Base-by-base conservation (phyloP, 1,140 invertebrate genomes). In the Pseudomyrmex dendroicus region DNA sequence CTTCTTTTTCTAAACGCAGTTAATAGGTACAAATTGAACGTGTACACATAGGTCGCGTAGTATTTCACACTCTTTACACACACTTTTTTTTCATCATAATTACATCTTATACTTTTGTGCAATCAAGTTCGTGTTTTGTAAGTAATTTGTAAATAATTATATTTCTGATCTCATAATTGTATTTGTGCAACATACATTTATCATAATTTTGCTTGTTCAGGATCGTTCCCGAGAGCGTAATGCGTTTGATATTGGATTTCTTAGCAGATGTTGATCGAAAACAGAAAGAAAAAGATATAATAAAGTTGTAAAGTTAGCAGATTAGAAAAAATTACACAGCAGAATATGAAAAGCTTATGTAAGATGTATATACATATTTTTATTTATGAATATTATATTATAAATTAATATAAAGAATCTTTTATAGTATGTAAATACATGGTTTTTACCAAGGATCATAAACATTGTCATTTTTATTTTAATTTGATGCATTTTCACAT, bases 241-340 rank as follows among this genome's bases (percentile, higher is more conserved):
- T 86, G 89, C 66, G 76, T 1, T 20, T 88, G 7, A 91, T 91
- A 54, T 63, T 91, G n/a, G 91, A 92, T 35, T 92, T 92, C n/a
- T 63, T 92, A 9, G 61, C 85, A 0, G 25, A 90, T 50, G 52
- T 82, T 9, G 82, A 84, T 52, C 54, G 57, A 56, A 88, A 88
- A 77, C 66, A 22, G 0, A 66, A 5, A 10, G 66, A 84, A 73
- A 57, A 63, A 10, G 20, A 63, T 9, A 15, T 63, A 63, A 52
- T 46, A 9, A 35, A 72, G 25, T 48, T 48, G 15, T 68, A 61
- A 70, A 59, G 48, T 50, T 72, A 64, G 52, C 20, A 73, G 20
- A 9, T 62, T 62, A 73, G 35, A 20, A 15, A 4, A 1, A 3
- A 62, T 8, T 48, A 4, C 25, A 50, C 7, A n/a, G 1, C n/a